Percentiles rank a stretch among this genome's conserved stretches.
These are phyloP conservation scores for Numenius phaeopus DNA, from an alignment of 2,797 vertebrate genomes.

Conservation along the genomic window DNA sequence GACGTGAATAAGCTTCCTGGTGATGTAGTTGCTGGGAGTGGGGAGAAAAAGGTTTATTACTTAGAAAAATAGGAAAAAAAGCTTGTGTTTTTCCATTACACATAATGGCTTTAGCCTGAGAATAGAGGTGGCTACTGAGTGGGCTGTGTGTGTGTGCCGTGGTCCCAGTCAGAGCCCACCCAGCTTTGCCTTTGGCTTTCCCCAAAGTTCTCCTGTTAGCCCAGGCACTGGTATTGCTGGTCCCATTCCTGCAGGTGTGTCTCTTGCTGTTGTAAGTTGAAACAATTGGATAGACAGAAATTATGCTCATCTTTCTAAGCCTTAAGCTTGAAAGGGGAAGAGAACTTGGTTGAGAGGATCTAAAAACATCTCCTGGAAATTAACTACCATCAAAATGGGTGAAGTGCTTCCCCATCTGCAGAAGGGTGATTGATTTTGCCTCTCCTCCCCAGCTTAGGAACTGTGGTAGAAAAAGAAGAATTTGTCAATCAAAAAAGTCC, in stretches of 20 bases:
- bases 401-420: neutral
- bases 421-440: neutral
- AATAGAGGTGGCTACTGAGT: neutral
- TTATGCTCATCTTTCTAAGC: neutral
- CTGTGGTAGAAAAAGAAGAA: neutral
- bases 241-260: neutral
- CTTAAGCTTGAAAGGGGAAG: neutral
- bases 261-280: neutral
- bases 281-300: neutral
- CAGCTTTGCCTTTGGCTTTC: neutral
- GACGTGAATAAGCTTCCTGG: neutral
- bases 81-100: accelerated
- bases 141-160: neutral
- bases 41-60: neutral
- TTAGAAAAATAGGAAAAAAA: neutral
- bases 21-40: neutral
- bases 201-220: neutral
- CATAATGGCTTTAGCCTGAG: neutral
- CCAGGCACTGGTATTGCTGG: neutral
- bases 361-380: neutral
- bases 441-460: neutral
- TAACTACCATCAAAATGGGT: accelerated
- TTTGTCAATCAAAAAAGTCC: neutral
- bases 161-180: neutral
- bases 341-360: neutral